A percentile compares a stretch with the other conserved stretches of the same genome.
These are phyloP conservation scores for Petromus typicus DNA, from an alignment of 2,113 vertebrate species.

Conservation along the genomic window DNA sequence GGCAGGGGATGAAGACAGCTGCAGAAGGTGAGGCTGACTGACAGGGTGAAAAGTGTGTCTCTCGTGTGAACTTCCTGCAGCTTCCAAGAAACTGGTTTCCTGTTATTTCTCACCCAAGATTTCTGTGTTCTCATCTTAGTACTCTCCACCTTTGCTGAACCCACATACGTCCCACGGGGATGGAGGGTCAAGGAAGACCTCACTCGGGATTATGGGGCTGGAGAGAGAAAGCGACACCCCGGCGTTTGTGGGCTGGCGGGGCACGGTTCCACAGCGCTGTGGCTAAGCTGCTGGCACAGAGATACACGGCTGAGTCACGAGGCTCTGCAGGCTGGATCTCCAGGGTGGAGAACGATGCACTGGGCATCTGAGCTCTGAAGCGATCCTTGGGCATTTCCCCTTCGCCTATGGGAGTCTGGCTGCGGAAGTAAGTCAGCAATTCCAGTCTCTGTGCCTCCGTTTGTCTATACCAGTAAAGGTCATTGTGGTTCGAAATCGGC, in stretches of 20 bases:
- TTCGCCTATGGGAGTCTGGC: fast-evolving
- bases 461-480: constrained; percentile 66
- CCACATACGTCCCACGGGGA: not conserved
- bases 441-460: fast-evolving
- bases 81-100: not conserved
- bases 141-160: not conserved
- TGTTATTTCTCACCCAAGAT: not conserved
- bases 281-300: constrained; percentile 61
- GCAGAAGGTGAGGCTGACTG: no score
- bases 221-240: fast-evolving
- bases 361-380: not conserved
- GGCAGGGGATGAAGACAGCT: no score
- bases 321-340: not conserved
- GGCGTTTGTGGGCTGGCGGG: not conserved
- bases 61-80: not conserved
- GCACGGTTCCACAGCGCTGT: not conserved
- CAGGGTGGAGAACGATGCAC: not conserved
- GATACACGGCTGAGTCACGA: not conserved
- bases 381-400: not conserved
- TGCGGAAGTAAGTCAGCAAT: not conserved
- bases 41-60: not conserved
- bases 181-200: not conserved
- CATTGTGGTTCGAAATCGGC: fast-evolving
- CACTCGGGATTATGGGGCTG: no score
- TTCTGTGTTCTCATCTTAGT: not conserved